Evolutionary conservation across 2,888 invertebrate genomes (phyloP), one percentile per base, ranked within the genome.

Genomic region (Tridacna crocea): DNA sequence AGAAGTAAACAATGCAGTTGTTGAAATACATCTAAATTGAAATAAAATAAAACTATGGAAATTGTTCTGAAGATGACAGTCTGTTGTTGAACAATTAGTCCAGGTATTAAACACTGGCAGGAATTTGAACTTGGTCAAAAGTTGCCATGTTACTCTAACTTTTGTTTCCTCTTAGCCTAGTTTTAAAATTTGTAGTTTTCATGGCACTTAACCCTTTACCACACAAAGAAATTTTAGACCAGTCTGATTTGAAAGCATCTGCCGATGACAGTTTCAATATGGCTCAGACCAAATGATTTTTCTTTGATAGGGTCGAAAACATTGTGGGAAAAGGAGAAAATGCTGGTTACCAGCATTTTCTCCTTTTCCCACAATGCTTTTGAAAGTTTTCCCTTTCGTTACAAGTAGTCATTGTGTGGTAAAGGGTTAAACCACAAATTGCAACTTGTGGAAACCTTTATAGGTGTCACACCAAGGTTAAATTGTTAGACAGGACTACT

Each of bases 241-340:
- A 3, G 2, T 55, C n/a, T 10, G 10, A 19, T 3, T 6, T 19
- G n/a, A 19, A 19, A 19, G 55, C n/a, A 17, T 19, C 10, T n/a
- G n/a, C 17, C 2, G n/a, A 55, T 3, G 55, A 19, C 55, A n/a
- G 10, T 6, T 6, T 55, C 1, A n/a, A 55, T 19, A n/a, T 55
- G n/a, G 4, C 10, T 55, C 4, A 55, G 10, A 55, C n/a, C n/a
- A 36, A 36, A 4, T 36, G 36, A 36, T 36, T 36, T 36, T 2
- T n/a, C 4, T 19, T 19, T 2, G n/a, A 10, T 3, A n/a, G n/a
- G 19, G 10, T 19, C 2, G 19, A 55, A 55, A 55, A 55, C 55
- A 55, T 55, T 55, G 17, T 55, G 55, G 55, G 55, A 55, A 55
- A 55, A 55, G 19, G n/a, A 55, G 55, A 55, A 55, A 55, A n/a